Evolutionary conservation across 2,888 invertebrate genomes (phyloP), one percentile per base, ranked within the genome.

Genomic region (Andricus quercusramuli): DNA sequence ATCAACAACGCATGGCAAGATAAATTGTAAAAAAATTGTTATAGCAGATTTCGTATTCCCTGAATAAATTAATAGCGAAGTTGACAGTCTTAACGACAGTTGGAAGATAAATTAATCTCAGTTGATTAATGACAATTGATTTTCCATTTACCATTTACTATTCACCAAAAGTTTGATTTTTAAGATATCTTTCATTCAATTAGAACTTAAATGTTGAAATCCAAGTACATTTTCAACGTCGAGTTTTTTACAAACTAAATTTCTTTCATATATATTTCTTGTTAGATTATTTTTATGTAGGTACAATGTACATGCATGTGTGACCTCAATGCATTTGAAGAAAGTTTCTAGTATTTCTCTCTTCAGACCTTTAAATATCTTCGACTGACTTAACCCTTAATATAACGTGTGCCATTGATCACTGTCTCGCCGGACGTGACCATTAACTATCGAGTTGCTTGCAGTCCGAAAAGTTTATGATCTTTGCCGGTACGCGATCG

Each of bases 401-500:
- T 44, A 44, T 15, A 44, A 70, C 80, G 79, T 82, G 80, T 82
- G 79, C 80, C 82, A 82, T 80, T 80, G 80, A 82, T 82, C 82
- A 82, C 82, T 82, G 82, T 82, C 82, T 82, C 67, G 79, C 79
- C 67, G 78, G 82, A 82, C 80, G 78, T 77, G 82, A 82, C 79
- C 80, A 80, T 82, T 82, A 83, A 83, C 83, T 80, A 64, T 79
- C 82, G 79, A 78, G 79, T 79, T 80, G 79, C 37, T 37, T 76
- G 80, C 76, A 83, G 83, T 78, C 74, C 80, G 78, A 80, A 80
- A 79, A 80, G 68, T 76, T 78, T 79, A 70, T 77, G 37, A 68
- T 56, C 74, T 79, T 59, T 56, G 67, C 66, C 79, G 79, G 67
- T 66, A 56, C 47, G 74, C 76, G 66, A 78, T 65, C 29, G 37